Evolutionary conservation across 2,113 vertebrate species (phyloP).

Genomic region (Burhinus bistriatus): DNA sequence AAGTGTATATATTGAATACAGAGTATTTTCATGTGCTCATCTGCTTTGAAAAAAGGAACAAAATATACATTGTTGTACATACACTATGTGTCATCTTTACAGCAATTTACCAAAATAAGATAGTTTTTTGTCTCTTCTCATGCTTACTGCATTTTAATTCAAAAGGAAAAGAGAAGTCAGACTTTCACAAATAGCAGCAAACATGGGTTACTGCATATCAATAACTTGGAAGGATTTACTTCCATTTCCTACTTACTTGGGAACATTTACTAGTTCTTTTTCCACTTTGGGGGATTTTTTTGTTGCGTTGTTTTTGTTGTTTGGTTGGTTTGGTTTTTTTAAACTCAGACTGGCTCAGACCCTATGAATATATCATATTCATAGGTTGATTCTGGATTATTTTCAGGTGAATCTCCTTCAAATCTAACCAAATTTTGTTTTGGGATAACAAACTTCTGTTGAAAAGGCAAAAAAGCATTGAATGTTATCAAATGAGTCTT

Average conservation of each 20-base stretch:
- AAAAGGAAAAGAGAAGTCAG: not conserved
- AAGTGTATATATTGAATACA: not conserved
- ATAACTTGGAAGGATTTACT: not conserved
- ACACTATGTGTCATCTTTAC: not conserved
- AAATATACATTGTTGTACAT: not conserved
- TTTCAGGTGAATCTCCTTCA: not conserved
- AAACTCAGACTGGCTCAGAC: not conserved
- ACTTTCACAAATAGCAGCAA: not conserved
- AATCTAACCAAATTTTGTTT: not conserved
- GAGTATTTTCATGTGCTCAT: not conserved
- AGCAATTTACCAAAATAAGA: not conserved
- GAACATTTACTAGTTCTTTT: not conserved
- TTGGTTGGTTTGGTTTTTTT: not conserved
- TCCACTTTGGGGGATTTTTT: not conserved
- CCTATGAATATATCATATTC: not conserved
- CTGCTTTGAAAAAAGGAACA: not conserved
- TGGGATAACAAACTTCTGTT: not conserved
- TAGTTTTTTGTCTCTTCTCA: not conserved
- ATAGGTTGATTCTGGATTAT: not conserved
- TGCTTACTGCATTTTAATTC: not conserved
- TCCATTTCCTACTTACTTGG: not conserved
- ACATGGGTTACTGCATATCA: not conserved
- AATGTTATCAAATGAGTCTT: not conserved
- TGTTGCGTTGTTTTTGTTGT: not conserved
- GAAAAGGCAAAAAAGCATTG: not conserved